Evolutionary conservation across 2,113 vertebrate genomes (phyloP), one percentile per base, ranked within the genome.

Genomic region (Gallinago paraguaiae): DNA sequence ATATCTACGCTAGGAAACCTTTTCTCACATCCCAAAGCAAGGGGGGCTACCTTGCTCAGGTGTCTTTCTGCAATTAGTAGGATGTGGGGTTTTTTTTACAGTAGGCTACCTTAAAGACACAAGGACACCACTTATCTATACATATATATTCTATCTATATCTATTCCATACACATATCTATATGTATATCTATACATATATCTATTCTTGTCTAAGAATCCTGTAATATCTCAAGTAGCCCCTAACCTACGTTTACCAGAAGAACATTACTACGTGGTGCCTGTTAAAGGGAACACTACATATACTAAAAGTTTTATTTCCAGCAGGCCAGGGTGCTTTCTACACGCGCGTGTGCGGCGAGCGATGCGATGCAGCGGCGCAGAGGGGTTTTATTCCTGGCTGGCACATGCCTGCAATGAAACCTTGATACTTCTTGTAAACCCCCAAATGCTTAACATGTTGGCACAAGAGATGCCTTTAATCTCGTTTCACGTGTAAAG

Each of bases 391-490:
- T 5, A 7, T 5, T 56, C 46, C 9, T 1, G 46, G 2, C 84
- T 35, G 59, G 35, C 27, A 60, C 68, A 8, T 16, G 72, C 28
- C 53, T 16, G 78, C 60, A 25, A 13, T 2, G 48, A 69, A 3
- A 69, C 61, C 8, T 2, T 1, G 17, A 37, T 77, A 59, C 64
- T 24, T 4, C 63, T 43, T 33, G 68, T 51, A 56, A 82, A 4
- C 46, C 88, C 91, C 86, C 45, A 74, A 80, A 63, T 1, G 24
- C 56, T 30, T 2, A 37, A 64, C 65, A 0, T 37, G 59, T 2
- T 86, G 88, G 83, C 95, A 41, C 53, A 20, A 20, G 91, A 57
- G 82, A 13, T 13, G 60, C 81, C 67, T 93, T 95, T 72, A 27
- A 90, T 94, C 91, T 72, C 50, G 8, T 83, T 69, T 80, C 93